A percentile compares a stretch with the other conserved stretches of the same genome.
phyloP scores from a whole-genome alignment of 1,140 invertebrate species.

The Teleopsis dalmanni region DNA sequence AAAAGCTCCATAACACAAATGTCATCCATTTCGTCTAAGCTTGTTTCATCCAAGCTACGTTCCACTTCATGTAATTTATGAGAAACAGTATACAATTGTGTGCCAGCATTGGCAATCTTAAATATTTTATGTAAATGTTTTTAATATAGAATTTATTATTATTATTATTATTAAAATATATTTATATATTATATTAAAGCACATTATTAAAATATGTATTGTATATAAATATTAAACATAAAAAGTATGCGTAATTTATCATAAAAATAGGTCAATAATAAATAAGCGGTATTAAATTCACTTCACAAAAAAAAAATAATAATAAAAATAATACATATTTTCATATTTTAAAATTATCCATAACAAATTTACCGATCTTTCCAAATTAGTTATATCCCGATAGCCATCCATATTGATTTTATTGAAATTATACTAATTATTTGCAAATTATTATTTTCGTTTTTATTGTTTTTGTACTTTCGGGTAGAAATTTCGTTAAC shows the following conservation, averaged over 20 bases:
- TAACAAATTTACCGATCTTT: constrained; percentile 36
- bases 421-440: too few species aligned
- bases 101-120: constrained; percentile 31
- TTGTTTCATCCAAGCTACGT: constrained; percentile 27
- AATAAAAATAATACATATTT: constrained; percentile 7
- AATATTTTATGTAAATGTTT: neutral
- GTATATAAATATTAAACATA: neutral
- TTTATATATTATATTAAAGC: neutral
- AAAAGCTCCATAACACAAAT: constrained; percentile 50
- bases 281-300: neutral
- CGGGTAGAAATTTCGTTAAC: too few species aligned
- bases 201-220: neutral
- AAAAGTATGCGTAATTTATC: neutral
- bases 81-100: constrained; percentile 39
- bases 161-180: neutral
- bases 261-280: neutral
- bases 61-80: constrained; percentile 40
- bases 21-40: constrained; percentile 32
- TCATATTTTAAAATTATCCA: neutral
- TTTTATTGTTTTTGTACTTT: too few species aligned
- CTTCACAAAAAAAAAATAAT: constrained; percentile 2
- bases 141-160: neutral
- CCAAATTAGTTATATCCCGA: constrained; percentile 36
- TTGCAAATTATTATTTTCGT: too few species aligned
- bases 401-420: constrained; percentile 14